Percentiles rank a stretch among this genome's conserved stretches.
Evolutionary conservation across 2,113 vertebrate genomes (phyloP).

Genomic region (Sinocyclocheilus anophthalmus): DNA sequence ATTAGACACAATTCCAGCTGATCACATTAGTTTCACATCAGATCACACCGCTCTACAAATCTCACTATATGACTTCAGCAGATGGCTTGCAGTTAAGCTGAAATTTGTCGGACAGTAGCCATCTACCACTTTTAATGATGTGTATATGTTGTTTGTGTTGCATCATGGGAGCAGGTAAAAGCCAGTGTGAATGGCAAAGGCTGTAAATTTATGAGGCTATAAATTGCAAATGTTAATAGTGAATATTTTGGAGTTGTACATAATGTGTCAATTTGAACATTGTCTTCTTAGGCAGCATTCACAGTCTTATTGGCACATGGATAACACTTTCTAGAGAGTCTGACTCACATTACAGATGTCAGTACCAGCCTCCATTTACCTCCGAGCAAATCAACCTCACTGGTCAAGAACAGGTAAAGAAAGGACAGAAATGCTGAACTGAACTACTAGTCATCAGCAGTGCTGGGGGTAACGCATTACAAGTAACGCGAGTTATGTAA

Average conservation of each 20-base stretch:
- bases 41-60: no score
- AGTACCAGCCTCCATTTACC: conserved; percentile 48
- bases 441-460: not conserved
- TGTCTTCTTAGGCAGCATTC: conserved; percentile 39
- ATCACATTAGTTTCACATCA: no score
- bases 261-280: not conserved
- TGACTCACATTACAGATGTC: not conserved
- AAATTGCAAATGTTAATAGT: not conserved
- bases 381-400: not conserved
- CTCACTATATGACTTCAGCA: no score
- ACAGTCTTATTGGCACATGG: conserved; percentile 29
- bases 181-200: not conserved
- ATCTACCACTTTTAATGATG: no score
- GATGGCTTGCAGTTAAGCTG: no score
- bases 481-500: no score
- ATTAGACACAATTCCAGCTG: no score
- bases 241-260: not conserved
- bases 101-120: not conserved
- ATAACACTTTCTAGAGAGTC: not conserved
- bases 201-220: not conserved
- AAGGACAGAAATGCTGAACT: not conserved
- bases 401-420: conserved; percentile 38
- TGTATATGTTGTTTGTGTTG: no score
- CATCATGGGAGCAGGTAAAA: not conserved
- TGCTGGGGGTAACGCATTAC: no score